These are phyloP conservation scores for Labia minor DNA, from an alignment of 2,888 invertebrate genomes.

Conservation along the genomic window DNA sequence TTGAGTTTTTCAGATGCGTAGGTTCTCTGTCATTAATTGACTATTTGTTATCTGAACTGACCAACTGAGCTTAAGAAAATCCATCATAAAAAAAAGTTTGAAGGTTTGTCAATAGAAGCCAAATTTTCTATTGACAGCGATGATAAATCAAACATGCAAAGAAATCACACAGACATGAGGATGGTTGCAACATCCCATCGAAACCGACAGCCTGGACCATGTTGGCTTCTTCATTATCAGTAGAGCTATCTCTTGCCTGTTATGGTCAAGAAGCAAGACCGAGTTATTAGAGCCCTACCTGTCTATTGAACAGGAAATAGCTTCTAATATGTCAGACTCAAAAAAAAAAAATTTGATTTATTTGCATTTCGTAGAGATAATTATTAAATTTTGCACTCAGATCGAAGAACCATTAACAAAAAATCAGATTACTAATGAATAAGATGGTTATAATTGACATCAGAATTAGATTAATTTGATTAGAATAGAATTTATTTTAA, in stretches of 20 bases:
- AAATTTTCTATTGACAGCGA: slow-evolving; percentile 13
- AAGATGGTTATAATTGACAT: too few relatives aligned
- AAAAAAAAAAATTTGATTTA: too few relatives aligned
- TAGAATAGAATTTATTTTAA: too few relatives aligned
- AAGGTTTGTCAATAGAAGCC: background rate
- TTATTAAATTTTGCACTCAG: too few relatives aligned
- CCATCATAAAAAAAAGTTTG: background rate
- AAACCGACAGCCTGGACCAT: background rate
- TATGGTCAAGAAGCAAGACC: background rate
- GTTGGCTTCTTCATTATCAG: background rate
- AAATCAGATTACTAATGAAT: too few relatives aligned
- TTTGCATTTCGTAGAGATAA: too few relatives aligned
- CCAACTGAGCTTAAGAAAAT: slow-evolving; percentile 5
- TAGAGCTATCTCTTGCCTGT: background rate
- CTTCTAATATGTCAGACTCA: too few relatives aligned
- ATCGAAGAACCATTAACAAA: too few relatives aligned
- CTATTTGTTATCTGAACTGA: background rate
- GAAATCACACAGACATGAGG: background rate
- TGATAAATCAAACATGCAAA: background rate
- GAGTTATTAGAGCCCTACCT: too few relatives aligned
- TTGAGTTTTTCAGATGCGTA: background rate
- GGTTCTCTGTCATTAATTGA: background rate
- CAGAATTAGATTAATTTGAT: too few relatives aligned
- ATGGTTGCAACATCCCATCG: background rate
- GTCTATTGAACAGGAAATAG: too few relatives aligned